Percentiles rank a stretch among this genome's conserved stretches.
These are phyloP conservation scores for Lichenostomus cassidix DNA, from an alignment of 2,113 vertebrate genomes.

Conservation along the genomic window DNA sequence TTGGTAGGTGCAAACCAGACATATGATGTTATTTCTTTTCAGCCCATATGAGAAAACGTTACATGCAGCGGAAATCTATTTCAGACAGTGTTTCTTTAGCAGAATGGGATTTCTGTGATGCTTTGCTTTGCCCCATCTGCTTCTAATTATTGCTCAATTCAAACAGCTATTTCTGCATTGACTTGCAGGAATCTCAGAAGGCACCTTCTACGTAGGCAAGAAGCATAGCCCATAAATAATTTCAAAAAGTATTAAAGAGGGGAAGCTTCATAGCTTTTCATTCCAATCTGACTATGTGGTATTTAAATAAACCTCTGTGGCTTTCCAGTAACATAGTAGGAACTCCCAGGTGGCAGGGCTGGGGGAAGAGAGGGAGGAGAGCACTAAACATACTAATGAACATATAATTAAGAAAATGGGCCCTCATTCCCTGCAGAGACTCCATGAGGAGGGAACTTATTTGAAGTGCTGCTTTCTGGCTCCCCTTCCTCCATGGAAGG, in stretches of 20 bases:
- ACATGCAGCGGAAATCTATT: constrained; percentile 59
- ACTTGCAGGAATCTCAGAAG: constrained; percentile 66
- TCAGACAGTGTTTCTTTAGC: constrained; percentile 57
- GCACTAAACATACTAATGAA: constrained; percentile 67
- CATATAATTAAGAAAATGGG: constrained; percentile 70
- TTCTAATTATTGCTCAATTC: constrained; percentile 68
- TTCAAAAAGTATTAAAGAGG: constrained; percentile 63
- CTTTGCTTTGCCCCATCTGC: constrained; percentile 53
- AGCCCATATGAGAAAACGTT: constrained; percentile 37
- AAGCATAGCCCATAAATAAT: constrained; percentile 59
- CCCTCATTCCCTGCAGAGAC: constrained; percentile 55
- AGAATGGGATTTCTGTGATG: constrained; percentile 67
- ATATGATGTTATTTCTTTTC: constrained; percentile 43
- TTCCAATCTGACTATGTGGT: constrained; percentile 47
- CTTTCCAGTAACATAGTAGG: constrained; percentile 56
- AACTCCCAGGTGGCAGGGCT: constrained; percentile 59
- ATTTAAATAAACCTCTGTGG: constrained; percentile 66
- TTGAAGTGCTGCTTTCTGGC: constrained; percentile 47
- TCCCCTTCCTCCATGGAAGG: not conserved
- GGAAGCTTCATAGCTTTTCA: constrained; percentile 58
- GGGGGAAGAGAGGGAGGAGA: constrained; percentile 61
- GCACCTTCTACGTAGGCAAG: constrained; percentile 18
- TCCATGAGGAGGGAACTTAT: constrained; percentile 32
- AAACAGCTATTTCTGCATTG: constrained; percentile 65
- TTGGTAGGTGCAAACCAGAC: constrained; percentile 51